Evolutionary conservation across 2,113 vertebrate species (phyloP), one percentile per base, ranked within the genome.

Genomic region (Aldabrachelys gigantea): DNA sequence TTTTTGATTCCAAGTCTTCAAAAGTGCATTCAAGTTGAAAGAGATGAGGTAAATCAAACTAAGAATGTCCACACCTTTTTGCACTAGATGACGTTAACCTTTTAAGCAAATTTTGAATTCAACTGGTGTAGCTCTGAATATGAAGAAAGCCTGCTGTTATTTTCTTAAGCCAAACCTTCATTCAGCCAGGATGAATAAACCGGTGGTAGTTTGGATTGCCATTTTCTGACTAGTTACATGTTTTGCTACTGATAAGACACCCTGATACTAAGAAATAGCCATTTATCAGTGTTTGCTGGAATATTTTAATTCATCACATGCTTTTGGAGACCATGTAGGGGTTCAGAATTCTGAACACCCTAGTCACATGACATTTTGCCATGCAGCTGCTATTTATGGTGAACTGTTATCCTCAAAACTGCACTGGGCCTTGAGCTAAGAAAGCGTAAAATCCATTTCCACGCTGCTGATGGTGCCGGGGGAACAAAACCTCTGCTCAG

Each of bases 401-500:
- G 2, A 93, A 83, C 94, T 54, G 52, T n/a, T 93, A 41, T 41
- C 76, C 59, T 35, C 65, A 82, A 44, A 6, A 78, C 38, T 76
- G 47, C 7, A 80, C 24, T 65, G 89, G 62, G 31, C 72, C 84
- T 84, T 76, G 41, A 95, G 89, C 84, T 90, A 84, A 75, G 56
- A 79, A 91, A 84, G 24, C 72, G 89, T 78, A 78, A 96, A 96
- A 89, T 87, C 56, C 80, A 47, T 53, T 50, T 78, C 91, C 62
- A 44, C 17, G 29, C n/a, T 76, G 91, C 91, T 96, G 93, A 90
- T 85, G 88, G 80, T 96, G 87, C 50, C 56, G 82, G 91, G 92
- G 86, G 72, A n/a, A 92, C 78, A 93, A 90, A 96, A 96, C 5
- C 0, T 17, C 89, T 92, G 54, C 76, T 83, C 84, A 83, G 84